These are phyloP conservation scores for Euplagia quadripunctaria DNA, from an alignment of 2,888 invertebrate genomes.

Conservation along the genomic window DNA sequence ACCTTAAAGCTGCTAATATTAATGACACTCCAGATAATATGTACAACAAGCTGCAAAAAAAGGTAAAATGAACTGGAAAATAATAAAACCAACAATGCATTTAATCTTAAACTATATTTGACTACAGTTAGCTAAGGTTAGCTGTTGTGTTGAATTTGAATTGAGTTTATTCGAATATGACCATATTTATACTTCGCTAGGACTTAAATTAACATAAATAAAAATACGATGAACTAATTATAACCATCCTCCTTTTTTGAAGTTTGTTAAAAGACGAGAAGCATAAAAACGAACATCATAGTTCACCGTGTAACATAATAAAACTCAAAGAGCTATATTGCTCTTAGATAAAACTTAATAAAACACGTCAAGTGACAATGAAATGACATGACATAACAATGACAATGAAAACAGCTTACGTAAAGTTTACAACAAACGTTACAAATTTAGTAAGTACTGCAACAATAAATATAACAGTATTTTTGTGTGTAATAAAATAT, in stretches of 20 bases:
- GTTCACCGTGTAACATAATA: neutral
- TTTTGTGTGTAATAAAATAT: constrained; percentile 52
- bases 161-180: too few species aligned
- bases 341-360: too few species aligned
- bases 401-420: constrained; percentile 16
- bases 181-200: neutral
- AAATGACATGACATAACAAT: too few species aligned
- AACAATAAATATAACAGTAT: constrained; percentile 35
- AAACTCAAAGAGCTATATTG: too few species aligned
- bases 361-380: neutral
- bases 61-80: too few species aligned
- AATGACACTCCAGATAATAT: too few species aligned
- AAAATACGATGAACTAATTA: neutral
- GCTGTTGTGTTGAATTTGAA: too few species aligned
- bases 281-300: neutral
- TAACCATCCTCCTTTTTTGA: neutral
- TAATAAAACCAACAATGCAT: too few species aligned
- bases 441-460: constrained; percentile 31
- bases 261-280: neutral
- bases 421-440: constrained; percentile 25
- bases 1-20: too few species aligned
- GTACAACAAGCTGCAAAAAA: too few species aligned
- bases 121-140: neutral
- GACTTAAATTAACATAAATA: neutral
- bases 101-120: neutral